These are phyloP conservation scores for Ganaspis sp. DNA, from an alignment of 1,140 invertebrate species.

Conservation along the genomic window DNA sequence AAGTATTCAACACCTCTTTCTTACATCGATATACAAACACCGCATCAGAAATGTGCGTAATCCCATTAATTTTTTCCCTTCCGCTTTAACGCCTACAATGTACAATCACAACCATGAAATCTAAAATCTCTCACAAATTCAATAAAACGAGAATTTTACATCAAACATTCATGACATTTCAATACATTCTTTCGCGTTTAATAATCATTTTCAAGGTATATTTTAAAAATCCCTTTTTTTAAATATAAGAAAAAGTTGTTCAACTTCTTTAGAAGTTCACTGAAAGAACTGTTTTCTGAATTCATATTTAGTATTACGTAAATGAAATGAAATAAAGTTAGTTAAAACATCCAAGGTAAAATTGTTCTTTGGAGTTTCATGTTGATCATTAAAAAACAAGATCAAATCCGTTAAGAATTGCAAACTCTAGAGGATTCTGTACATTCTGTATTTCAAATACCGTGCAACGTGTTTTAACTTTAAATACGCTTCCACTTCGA, in stretches of 20 bases:
- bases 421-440: not conserved
- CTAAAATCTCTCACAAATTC: no score
- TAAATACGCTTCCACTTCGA: constrained; percentile 35
- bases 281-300: no score
- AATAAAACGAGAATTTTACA: no score
- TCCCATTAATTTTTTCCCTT: not conserved
- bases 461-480: not conserved
- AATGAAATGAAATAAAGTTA: not conserved
- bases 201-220: no score
- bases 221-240: no score
- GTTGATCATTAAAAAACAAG: constrained; percentile 6
- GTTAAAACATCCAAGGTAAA: not conserved
- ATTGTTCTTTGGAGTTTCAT: not conserved
- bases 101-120: no score
- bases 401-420: constrained; percentile 10
- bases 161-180: no score
- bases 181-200: no score
- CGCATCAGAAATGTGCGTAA: not conserved
- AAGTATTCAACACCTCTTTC: not conserved
- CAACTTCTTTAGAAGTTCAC: no score
- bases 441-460: constrained; percentile 5
- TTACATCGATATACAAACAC: not conserved
- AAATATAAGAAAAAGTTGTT: no score
- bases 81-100: no score
- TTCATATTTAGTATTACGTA: not conserved